These are phyloP conservation scores for Pocillopora grandis DNA, from an alignment of 92 coral and sea anemone species.

Conservation along the genomic window DNA sequence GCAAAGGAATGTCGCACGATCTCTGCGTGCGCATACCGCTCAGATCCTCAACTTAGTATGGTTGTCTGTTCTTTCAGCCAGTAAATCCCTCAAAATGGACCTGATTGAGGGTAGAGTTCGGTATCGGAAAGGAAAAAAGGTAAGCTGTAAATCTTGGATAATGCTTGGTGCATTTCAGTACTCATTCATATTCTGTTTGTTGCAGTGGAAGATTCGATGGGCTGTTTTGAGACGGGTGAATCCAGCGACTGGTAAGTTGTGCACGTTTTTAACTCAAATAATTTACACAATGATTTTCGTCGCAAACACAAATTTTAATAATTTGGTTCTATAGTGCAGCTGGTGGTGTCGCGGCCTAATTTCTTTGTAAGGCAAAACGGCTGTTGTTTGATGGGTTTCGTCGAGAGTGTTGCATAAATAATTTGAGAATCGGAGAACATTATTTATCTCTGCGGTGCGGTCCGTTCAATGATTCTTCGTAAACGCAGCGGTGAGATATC, in stretches of 20 bases:
- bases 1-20: constrained; percentile 72
- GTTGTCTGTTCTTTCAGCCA: constrained; percentile 47
- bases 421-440: background rate
- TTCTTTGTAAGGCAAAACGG: background rate
- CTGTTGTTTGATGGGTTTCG: constrained; percentile 5
- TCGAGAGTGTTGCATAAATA: constrained; percentile 2
- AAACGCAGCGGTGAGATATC: background rate
- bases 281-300: background rate
- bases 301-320: background rate
- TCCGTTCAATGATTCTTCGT: background rate
- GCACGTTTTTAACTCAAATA: background rate
- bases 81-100: constrained; percentile 67
- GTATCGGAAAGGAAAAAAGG: constrained; percentile 85
- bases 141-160: constrained; percentile 29
- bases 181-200: constrained; percentile 38
- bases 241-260: constrained; percentile 94
- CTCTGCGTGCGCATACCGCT: constrained; percentile 88
- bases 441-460: background rate
- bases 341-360: background rate
- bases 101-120: constrained; percentile 82
- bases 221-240: constrained; percentile 93
- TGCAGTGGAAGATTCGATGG: constrained; percentile 99
- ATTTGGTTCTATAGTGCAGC: background rate
- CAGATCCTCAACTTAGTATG: constrained; percentile 49
- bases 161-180: background rate